Base-by-base conservation (phyloP, 2,888 invertebrate genomes). In the Theretra japonica region DNA sequence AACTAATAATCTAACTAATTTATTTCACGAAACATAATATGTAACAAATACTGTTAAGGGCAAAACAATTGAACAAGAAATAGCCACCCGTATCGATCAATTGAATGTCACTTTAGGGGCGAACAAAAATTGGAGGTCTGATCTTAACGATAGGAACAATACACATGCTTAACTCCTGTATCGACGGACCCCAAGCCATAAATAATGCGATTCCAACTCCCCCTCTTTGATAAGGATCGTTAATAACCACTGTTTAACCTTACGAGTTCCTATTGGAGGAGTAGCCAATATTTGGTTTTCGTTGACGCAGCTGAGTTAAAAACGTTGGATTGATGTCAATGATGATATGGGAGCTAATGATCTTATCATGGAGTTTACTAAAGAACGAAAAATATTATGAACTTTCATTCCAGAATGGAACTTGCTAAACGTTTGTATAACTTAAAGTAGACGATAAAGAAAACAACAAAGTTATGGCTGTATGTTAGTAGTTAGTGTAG, bases 181-280 rank as follows among this genome's bases (percentile, higher is more conserved):
- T 92, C 92, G 92, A 93, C 85, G 80, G 78, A 87, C 83, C 90
- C 92, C 91, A 85, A 23, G 41, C 86, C 83, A 92, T 93, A 91
- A 93, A 93, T 93, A 93, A 94, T 93, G 91, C 88, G 91, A 91
- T 91, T 90, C 89, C 88, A 91, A 92, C 91, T 84, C 80, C 82
- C 86, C 83, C 83, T 85, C 83, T 80, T 76, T 73, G 85, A 89
- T 88, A 88, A 85, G 82, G 84, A 89, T 89, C 90, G 81, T 87
- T 88, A 88, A 86, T 86, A 86, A 86, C 83, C 81, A 86, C 84
- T 82, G 82, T 82, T 80, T 76, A 56, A 53, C 33, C 33, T 53
- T n/a, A 33, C 8, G 33, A 72, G 65, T 65, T 71, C 33, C 19
- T 23, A 41, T 25, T 60, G 28, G 28, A 60, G 53, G 65, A 53